Evolutionary conservation across 2,113 vertebrate genomes (phyloP).

Genomic region (Phycodurus eques): DNA sequence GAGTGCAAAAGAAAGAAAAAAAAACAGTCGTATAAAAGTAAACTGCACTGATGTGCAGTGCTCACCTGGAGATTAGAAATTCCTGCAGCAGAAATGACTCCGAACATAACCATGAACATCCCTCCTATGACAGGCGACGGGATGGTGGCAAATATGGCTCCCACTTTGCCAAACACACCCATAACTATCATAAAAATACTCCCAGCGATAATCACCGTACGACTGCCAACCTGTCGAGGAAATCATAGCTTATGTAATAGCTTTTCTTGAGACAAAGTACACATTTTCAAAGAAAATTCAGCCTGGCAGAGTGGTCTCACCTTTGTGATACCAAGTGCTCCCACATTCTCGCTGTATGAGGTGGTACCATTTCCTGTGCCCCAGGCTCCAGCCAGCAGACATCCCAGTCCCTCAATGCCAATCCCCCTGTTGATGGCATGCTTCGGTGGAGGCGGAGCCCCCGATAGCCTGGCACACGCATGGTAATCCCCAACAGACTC

Average conservation of each 20-base stretch:
- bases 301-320: constrained; percentile 58
- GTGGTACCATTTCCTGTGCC: constrained; percentile 94
- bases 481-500: constrained; percentile 95
- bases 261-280: background rate
- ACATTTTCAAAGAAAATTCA: background rate
- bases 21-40: background rate
- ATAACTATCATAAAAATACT: constrained; percentile 84
- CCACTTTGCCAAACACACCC: constrained; percentile 85
- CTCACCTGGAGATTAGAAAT: constrained; percentile 91
- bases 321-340: constrained; percentile 91
- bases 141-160: constrained; percentile 88
- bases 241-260: background rate
- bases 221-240: constrained; percentile 86
- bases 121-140: constrained; percentile 89
- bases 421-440: constrained; percentile 91
- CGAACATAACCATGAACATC: constrained; percentile 95
- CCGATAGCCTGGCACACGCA: constrained; percentile 87
- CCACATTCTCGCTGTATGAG: constrained; percentile 93
- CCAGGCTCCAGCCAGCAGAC: constrained; percentile 91
- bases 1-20: background rate
- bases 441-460: constrained; percentile 85
- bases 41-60: background rate
- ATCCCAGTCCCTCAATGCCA: constrained; percentile 89
- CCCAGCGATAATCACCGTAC: constrained; percentile 82
- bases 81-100: constrained; percentile 86